Percentiles rank a stretch among this genome's conserved stretches.
Conservation (phyloP, 2,888 invertebrate genomes). For the Chydorus sphaericus region DNA sequence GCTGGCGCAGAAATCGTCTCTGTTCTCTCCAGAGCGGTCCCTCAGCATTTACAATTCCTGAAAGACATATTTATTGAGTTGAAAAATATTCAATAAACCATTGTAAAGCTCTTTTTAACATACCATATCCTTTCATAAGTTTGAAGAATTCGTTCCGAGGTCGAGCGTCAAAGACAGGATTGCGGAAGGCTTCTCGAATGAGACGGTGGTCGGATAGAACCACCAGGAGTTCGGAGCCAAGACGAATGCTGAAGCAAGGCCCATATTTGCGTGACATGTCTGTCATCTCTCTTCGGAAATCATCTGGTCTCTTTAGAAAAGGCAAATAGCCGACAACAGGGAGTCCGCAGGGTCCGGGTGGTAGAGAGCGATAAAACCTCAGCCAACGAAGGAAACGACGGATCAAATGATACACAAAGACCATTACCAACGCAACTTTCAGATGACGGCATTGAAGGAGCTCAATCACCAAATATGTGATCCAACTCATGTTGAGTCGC, state of each 20-base stretch:
- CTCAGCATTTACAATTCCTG: slow-evolving; percentile 77
- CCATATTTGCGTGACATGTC: slow-evolving; percentile 65
- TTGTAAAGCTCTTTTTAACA: too few species aligned
- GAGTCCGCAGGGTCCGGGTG: slow-evolving; percentile 78
- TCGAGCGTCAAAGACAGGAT: slow-evolving; percentile 74
- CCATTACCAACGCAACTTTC: too few species aligned
- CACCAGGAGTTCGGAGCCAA: slow-evolving; percentile 68
- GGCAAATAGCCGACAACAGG: slow-evolving; percentile 72
- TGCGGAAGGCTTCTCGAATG: slow-evolving; percentile 70
- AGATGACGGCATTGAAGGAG: too few species aligned
- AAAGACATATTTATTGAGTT: slow-evolving; percentile 11
- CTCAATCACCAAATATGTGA: too few species aligned
- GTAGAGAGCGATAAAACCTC: too few species aligned
- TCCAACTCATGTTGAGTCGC: too few species aligned
- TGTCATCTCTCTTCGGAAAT: slow-evolving; percentile 58
- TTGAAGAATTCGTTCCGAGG: slow-evolving; percentile 74
- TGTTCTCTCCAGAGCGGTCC: slow-evolving; percentile 83
- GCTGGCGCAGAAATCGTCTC: slow-evolving; percentile 69
- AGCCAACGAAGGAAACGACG: too few species aligned
- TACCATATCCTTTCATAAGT: slow-evolving; percentile 76
- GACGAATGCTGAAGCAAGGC: slow-evolving; percentile 58
- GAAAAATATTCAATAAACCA: too few species aligned
- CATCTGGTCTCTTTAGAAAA: slow-evolving; percentile 58
- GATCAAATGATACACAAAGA: too few species aligned
- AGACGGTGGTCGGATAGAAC: slow-evolving; percentile 73